Evolutionary conservation across 2,888 invertebrate genomes (phyloP).

Genomic region (Rapana venosa): DNA sequence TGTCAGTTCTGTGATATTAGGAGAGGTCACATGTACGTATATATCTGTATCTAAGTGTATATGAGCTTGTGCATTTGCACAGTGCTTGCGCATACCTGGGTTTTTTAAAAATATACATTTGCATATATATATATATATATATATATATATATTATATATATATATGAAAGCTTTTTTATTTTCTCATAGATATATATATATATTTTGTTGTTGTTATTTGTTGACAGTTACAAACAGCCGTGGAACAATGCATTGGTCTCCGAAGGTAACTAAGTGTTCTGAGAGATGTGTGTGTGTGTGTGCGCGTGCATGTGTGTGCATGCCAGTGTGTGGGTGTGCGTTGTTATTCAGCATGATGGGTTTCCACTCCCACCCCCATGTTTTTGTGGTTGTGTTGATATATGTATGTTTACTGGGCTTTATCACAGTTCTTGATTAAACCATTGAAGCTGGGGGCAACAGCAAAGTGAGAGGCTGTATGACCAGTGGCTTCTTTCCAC

Average conservation of each 20-base stretch:
- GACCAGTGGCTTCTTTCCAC: too few species aligned
- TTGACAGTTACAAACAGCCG: conserved; percentile 62
- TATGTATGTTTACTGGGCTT: too few species aligned
- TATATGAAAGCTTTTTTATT: not conserved
- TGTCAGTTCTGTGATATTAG: too few species aligned
- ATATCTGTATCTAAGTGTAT: not conserved
- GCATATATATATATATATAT: not conserved
- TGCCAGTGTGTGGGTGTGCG: too few species aligned
- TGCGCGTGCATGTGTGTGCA: not conserved
- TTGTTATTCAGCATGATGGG: too few species aligned
- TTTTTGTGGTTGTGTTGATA: too few species aligned
- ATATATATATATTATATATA: too few species aligned
- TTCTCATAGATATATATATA: not conserved
- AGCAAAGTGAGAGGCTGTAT: too few species aligned
- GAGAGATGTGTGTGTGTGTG: not conserved
- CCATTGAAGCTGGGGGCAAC: too few species aligned
- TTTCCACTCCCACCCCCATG: too few species aligned
- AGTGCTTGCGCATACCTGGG: not conserved
- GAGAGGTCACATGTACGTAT: too few species aligned
- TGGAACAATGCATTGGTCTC: conserved; percentile 64
- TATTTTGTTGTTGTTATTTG: conserved; percentile 30
- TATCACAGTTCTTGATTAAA: too few species aligned
- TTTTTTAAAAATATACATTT: not conserved
- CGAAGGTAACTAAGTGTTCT: conserved; percentile 60
- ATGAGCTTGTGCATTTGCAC: not conserved